Percentiles rank a stretch among this genome's conserved stretches.
Evolutionary conservation across 1,140 invertebrate species (phyloP).

Genomic region (Sipha flava): DNA sequence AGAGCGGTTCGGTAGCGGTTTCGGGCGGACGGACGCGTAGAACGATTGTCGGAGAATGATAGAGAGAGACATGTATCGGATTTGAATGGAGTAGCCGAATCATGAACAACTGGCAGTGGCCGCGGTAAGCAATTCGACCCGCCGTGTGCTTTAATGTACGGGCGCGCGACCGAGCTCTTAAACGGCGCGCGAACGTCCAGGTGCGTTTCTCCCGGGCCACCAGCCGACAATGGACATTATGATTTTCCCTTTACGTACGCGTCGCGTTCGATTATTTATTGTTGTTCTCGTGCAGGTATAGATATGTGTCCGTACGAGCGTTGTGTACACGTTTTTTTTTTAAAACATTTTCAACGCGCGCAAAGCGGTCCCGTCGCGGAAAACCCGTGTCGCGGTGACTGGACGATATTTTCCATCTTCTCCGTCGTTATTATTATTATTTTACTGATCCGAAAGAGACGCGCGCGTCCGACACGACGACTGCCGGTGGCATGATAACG

Average conservation of each 20-base stretch:
- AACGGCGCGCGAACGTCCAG: neutral
- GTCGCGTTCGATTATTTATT: neutral
- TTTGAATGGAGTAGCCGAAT: slow-evolving; percentile 11
- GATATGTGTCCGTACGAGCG: neutral
- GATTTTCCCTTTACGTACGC: neutral
- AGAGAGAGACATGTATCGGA: no score
- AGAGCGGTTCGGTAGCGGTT: neutral
- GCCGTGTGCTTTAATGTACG: neutral
- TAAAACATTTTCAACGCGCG: neutral
- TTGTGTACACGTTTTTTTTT: no score
- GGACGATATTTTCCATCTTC: neutral
- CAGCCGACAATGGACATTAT: neutral
- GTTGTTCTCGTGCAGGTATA: neutral
- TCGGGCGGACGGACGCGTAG: neutral
- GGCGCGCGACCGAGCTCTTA: neutral
- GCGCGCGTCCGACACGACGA: neutral
- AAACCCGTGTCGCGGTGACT: neutral
- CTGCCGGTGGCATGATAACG: no score
- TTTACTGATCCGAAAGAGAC: neutral
- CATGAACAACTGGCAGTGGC: neutral
- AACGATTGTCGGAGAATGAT: no score
- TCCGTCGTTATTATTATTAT: neutral
- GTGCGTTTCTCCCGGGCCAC: neutral
- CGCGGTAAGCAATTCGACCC: neutral
- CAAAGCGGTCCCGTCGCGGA: no score